Evolutionary conservation across 2,888 invertebrate species (phyloP), one percentile per base, ranked within the genome.

Genomic region (Meta bourneti): DNA sequence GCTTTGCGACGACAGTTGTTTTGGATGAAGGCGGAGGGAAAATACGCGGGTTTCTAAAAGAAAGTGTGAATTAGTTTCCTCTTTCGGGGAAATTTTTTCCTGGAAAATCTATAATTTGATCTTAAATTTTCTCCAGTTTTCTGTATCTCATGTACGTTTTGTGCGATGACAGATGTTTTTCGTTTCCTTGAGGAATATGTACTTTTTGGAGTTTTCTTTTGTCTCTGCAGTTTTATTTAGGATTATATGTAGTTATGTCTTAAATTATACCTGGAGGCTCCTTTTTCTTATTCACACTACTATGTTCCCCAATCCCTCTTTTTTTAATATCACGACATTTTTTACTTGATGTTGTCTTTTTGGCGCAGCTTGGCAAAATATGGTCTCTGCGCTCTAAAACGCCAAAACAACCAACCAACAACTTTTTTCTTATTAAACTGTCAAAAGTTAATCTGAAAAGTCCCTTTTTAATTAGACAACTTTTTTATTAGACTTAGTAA

Each of bases 11-110:
- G 52, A n/a, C 34, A 34, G 34, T 34, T 51, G 16, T 78, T 77
- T 69, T 61, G 48, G 51, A 34, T 74, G 54, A 16, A 48, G 5
- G 52, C 6, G 19, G 48, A 70, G 69, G 54, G 20, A 80, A n/a
- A 61, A 19, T 9, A 51, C 71, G 11, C 52, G 70, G 69, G 74
- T 86, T 86, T 78, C 51, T 78, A 51, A 86, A 86, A 51, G 77
- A 20, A 82, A 19, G 8, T 71, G 81, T 49, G 71, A 70, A 86
- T 86, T 86, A 70, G 70, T 69, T 86, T 86, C 77, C n/a, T 20
- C 51, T 6, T 77, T 78, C 19, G 1, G 34, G 34, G n/a, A 8
- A 78, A 77, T 2, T 70, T 20, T 69, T 86, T 86, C 51, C 70
- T 19, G 19, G 51, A 70, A 75, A 80, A 77, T 34, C 34, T 77